Percentiles rank a stretch among this genome's conserved stretches.
phyloP scores from a whole-genome alignment of 2,797 vertebrate genomes.

The Nyctalus aviator region DNA sequence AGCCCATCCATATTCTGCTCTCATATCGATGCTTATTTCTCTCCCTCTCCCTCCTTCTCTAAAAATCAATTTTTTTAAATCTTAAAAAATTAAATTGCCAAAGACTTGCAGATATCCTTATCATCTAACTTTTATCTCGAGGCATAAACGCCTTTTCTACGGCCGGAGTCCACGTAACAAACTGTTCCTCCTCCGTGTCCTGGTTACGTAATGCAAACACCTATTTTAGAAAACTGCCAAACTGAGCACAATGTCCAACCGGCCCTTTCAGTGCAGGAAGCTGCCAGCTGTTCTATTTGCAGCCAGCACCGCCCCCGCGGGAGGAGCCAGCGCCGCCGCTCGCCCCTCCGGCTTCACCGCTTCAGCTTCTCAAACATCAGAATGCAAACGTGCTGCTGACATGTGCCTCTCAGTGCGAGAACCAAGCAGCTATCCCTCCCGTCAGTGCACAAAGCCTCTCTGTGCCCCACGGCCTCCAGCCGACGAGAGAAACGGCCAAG shows the following conservation, averaged over 20 bases:
- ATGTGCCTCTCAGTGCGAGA: background rate
- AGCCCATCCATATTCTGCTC: background rate
- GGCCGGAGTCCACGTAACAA: too few relatives aligned
- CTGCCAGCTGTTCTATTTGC: background rate
- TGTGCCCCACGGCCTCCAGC: too few relatives aligned
- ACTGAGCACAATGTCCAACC: background rate
- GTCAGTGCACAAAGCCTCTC: background rate
- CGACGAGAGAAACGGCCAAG: background rate
- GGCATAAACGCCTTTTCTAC: background rate
- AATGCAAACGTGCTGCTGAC: background rate
- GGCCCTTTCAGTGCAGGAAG: background rate
- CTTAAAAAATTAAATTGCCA: background rate
- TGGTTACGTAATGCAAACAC: background rate
- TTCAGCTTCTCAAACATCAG: conserved; percentile 29
- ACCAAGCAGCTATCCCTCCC: background rate
- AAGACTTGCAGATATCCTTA: conserved; percentile 43
- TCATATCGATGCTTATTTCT: background rate
- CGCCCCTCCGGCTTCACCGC: background rate
- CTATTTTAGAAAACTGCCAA: background rate
- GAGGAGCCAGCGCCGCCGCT: background rate
- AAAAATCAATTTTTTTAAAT: background rate
- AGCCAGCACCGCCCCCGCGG: background rate
- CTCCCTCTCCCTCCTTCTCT: background rate
- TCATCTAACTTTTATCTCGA: background rate
- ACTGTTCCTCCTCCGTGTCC: background rate